Evolutionary conservation across 2,888 invertebrate species (phyloP).

Genomic region (Hedychridium roseum): DNA sequence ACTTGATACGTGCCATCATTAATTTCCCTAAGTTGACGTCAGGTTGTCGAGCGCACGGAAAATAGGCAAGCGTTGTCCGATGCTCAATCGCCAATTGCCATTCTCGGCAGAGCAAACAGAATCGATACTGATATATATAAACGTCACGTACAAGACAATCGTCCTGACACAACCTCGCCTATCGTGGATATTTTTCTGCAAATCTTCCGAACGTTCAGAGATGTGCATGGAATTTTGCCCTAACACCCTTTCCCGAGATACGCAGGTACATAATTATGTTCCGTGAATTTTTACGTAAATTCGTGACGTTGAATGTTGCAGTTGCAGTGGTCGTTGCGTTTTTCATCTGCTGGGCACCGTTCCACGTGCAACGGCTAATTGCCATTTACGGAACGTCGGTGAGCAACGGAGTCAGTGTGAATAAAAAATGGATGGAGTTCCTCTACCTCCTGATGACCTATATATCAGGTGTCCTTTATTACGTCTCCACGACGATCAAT

Average conservation of each 20-base stretch:
- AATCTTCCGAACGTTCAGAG: not conserved
- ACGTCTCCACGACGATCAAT: constrained; percentile 91
- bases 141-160: no score
- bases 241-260: not conserved
- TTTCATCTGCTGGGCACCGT: constrained; percentile 91
- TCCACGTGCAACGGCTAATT: constrained; percentile 89
- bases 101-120: no score
- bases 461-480: constrained; percentile 89
- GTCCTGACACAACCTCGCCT: no score
- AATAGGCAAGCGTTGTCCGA: not conserved
- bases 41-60: not conserved
- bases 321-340: constrained; percentile 91
- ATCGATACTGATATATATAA: no score
- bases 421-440: constrained; percentile 64
- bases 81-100: no score
- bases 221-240: not conserved
- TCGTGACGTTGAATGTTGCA: no score
- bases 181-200: no score
- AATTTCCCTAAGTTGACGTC: not conserved
- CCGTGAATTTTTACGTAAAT: not conserved
- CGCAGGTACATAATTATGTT: no score
- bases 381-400: constrained; percentile 78
- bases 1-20: not conserved
- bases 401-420: no score
- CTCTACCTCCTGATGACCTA: constrained; percentile 79